Percentiles rank a stretch among this genome's conserved stretches.
Conservation (phyloP, 1,140 invertebrate genomes). For the Orchestia grillus region DNA sequence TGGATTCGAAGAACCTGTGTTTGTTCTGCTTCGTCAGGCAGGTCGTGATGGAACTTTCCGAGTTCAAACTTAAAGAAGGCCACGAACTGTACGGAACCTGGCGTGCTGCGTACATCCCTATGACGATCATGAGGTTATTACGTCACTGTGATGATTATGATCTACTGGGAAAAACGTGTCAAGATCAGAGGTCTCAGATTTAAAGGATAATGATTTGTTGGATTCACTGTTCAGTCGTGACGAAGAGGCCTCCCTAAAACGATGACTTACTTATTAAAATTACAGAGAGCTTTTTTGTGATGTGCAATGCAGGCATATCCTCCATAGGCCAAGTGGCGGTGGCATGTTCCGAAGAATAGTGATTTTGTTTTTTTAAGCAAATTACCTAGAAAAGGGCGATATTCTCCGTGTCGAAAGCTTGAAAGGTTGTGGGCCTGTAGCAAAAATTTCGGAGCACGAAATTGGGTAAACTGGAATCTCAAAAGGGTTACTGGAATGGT, state of each 20-base stretch:
- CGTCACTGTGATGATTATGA: neutral
- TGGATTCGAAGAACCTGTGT: neutral
- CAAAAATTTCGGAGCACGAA: neutral
- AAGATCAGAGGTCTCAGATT: neutral
- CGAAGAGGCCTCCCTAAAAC: neutral
- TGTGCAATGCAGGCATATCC: neutral
- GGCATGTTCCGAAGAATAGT: neutral
- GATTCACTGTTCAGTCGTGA: neutral
- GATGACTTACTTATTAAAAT: neutral
- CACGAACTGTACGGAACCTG: neutral
- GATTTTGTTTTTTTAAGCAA: neutral
- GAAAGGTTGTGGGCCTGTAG: neutral
- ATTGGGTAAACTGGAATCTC: neutral
- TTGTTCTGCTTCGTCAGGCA: slow-evolving; percentile 16
- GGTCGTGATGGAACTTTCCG: slow-evolving; percentile 4
- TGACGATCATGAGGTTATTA: neutral
- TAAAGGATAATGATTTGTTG: neutral
- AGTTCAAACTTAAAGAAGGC: neutral
- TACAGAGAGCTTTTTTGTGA: neutral
- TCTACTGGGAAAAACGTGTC: neutral
- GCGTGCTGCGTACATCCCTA: neutral
- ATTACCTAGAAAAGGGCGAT: too few relatives aligned
- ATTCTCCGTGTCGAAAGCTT: too few relatives aligned
- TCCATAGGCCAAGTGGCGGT: neutral
- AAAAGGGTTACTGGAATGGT: neutral